Conservation (phyloP, 2,888 invertebrate species). For the Drosophila atripex region DNA sequence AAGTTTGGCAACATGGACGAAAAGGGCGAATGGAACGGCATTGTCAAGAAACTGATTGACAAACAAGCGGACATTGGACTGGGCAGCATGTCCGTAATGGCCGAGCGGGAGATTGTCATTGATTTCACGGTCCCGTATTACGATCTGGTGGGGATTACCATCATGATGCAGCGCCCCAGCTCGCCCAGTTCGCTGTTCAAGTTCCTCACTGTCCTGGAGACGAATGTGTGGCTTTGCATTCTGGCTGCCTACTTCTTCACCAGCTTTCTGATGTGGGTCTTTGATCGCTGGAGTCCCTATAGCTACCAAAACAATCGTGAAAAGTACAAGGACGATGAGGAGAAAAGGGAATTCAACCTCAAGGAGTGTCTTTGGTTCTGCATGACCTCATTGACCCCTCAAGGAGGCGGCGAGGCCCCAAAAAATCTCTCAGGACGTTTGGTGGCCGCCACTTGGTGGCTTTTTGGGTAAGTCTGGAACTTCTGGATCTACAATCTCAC, state of each 20-base stretch:
- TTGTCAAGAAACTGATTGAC: constrained; percentile 91
- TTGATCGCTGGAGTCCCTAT: constrained; percentile 98
- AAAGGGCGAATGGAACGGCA: constrained; percentile 93
- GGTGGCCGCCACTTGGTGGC: constrained; percentile 99
- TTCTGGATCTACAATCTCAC: background rate
- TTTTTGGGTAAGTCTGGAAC: constrained; percentile 89
- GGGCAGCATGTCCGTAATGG: constrained; percentile 98
- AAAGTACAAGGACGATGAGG: constrained; percentile 96
- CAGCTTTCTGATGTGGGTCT: constrained; percentile 96
- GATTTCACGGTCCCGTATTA: constrained; percentile 99
- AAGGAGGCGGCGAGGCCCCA: constrained; percentile 97
- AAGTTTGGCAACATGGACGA: constrained; percentile 95
- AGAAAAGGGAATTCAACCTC: constrained; percentile 96
- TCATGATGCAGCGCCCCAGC: constrained; percentile 95
- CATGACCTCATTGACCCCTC: constrained; percentile 98
- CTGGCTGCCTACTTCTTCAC: constrained; percentile 97
- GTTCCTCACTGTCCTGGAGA: constrained; percentile 97
- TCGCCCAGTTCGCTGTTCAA: constrained; percentile 97
- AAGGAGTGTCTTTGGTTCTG: constrained; percentile 99
- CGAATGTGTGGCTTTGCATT: constrained; percentile 98
- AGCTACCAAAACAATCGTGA: constrained; percentile 97
- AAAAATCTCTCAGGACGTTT: constrained; percentile 97
- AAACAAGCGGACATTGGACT: constrained; percentile 97
- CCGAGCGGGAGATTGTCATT: constrained; percentile 97
- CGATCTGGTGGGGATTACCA: constrained; percentile 98